Conservation (phyloP, 2,888 invertebrate species). For the Acholoe squamosa region DNA sequence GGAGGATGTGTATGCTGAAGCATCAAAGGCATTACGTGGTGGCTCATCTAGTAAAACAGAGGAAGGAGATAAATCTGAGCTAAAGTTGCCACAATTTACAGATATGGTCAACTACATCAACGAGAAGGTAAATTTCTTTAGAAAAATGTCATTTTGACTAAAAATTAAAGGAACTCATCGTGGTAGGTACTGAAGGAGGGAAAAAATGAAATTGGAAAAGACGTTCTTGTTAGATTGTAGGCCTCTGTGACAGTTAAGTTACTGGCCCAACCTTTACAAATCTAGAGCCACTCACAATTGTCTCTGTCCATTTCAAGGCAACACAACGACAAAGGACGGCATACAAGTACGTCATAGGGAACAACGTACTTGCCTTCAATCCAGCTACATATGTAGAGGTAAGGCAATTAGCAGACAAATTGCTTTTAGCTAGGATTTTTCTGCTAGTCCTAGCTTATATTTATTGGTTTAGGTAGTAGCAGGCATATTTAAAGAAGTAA, state of each 20-base stretch:
- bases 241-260: no score
- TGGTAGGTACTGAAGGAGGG: no score
- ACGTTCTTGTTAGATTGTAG: not conserved
- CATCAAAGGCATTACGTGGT: slow-evolving; percentile 90
- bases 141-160: no score
- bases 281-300: no score
- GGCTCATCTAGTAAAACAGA: slow-evolving; percentile 80
- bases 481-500: no score
- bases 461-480: no score
- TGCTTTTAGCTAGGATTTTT: no score
- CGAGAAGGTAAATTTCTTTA: slow-evolving; percentile 83
- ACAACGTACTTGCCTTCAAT: slow-evolving; percentile 87
- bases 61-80: not conserved
- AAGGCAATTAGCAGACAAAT: no score
- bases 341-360: slow-evolving; percentile 77
- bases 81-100: slow-evolving; percentile 87
- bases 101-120: slow-evolving; percentile 89
- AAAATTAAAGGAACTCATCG: no score
- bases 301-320: slow-evolving; percentile 70
- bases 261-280: no score
- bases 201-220: no score
- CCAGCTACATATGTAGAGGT: slow-evolving; percentile 90
- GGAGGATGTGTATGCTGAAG: slow-evolving; percentile 90
- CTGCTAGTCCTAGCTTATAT: no score
- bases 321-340: slow-evolving; percentile 74